These are phyloP conservation scores for Drosophila nannoptera DNA, from an alignment of 1,140 invertebrate genomes.

Conservation along the genomic window DNA sequence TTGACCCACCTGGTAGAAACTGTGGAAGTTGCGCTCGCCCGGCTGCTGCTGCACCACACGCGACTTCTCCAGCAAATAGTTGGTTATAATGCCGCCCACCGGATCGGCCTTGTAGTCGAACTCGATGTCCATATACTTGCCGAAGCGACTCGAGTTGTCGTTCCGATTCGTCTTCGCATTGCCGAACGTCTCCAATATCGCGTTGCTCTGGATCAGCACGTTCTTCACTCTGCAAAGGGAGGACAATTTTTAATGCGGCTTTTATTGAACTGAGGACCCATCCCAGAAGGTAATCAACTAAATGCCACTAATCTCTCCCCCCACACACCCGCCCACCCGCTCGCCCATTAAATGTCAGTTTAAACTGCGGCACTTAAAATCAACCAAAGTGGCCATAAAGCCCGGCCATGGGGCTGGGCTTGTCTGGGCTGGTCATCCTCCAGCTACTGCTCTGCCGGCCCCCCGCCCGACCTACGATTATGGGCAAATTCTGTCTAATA, in stretches of 20 bases:
- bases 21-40: slow-evolving; percentile 98
- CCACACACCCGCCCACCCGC: not conserved
- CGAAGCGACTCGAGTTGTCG: slow-evolving; percentile 98
- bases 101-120: slow-evolving; percentile 99
- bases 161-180: slow-evolving; percentile 99
- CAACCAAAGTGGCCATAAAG: slow-evolving; percentile 53
- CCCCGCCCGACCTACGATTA: slow-evolving; percentile 59
- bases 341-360: slow-evolving; percentile 45
- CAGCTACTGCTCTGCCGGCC: slow-evolving; percentile 30
- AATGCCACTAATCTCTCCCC: slow-evolving; percentile 53
- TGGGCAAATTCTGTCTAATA: slow-evolving; percentile 41
- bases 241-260: slow-evolving; percentile 21
- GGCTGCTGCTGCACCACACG: slow-evolving; percentile 94
- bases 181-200: slow-evolving; percentile 97
- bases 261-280: slow-evolving; percentile 5
- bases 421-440: slow-evolving; percentile 22
- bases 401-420: not conserved
- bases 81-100: slow-evolving; percentile 96
- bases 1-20: slow-evolving; percentile 93
- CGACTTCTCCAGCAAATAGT: slow-evolving; percentile 98
- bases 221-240: slow-evolving; percentile 92
- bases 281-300: slow-evolving; percentile 47
- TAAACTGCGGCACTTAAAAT: slow-evolving; percentile 66
- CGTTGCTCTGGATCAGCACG: slow-evolving; percentile 96
- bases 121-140: slow-evolving; percentile 99